These are phyloP conservation scores for Varanus salvator DNA, from an alignment of 2,113 vertebrate genomes.

Conservation along the genomic window DNA sequence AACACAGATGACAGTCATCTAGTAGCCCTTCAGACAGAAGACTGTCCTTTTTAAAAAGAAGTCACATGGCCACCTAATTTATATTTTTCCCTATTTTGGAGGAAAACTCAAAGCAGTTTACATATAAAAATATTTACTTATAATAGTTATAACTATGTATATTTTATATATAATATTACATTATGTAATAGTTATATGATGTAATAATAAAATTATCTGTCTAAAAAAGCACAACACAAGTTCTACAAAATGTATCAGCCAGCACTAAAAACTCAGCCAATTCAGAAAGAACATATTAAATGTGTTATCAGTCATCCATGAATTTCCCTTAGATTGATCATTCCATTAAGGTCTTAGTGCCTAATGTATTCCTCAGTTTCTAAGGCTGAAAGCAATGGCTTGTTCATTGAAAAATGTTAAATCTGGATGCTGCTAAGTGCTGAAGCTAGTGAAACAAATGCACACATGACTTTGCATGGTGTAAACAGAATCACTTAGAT, in stretches of 20 bases:
- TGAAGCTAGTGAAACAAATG: conserved; percentile 49
- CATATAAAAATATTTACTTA: too few relatives aligned
- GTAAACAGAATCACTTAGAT: conserved; percentile 23
- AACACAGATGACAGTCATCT: too few relatives aligned
- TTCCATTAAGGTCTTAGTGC: conserved; percentile 25
- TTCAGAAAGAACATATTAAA: neutral
- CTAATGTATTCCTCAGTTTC: conserved; percentile 25
- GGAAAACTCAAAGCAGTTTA: neutral
- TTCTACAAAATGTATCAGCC: neutral
- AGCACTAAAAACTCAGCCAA: conserved; percentile 31
- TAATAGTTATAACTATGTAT: too few relatives aligned
- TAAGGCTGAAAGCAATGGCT: conserved; percentile 46
- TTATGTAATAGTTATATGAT: too few relatives aligned
- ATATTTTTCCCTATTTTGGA: neutral
- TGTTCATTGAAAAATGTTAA: conserved; percentile 32
- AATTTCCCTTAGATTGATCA: conserved; percentile 27
- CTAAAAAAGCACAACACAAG: neutral
- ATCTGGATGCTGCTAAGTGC: conserved; percentile 38
- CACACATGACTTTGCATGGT: conserved; percentile 37
- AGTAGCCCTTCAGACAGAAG: too few relatives aligned
- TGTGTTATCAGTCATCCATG: conserved; percentile 2
- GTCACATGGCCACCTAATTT: neutral
- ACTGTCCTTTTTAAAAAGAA: too few relatives aligned
- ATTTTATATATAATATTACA: too few relatives aligned
- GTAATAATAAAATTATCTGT: too few relatives aligned